Evolutionary conservation across 2,888 invertebrate genomes (phyloP), one percentile per base, ranked within the genome.

Genomic region (Epirrhoe tristata): DNA sequence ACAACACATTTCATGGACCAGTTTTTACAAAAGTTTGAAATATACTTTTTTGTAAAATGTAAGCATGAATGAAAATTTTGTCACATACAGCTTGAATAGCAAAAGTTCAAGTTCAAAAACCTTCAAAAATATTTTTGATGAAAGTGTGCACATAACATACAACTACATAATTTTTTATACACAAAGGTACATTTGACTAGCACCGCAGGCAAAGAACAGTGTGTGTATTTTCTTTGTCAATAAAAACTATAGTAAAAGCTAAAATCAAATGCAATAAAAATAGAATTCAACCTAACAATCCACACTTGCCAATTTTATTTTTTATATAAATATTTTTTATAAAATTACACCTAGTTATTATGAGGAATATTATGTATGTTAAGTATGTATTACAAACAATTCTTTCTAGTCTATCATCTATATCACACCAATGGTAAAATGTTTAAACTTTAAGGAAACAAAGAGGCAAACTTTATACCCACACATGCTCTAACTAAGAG

Each of bases 171-270:
- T 24, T 0, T 0, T 4, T 7, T 7, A 7, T 43, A 12, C 39
- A 16, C 61, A 54, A 46, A 67, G 43, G 43, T 34, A 61, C 54
- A 62, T 31, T 58, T 84, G 84, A 85, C 84, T 85, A 85, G 85
- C 84, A 84, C 82, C 81, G 77, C 70, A 76, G 80, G 80, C 77
- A 82, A 80, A 75, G 53, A 73, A 72, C 61, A 52, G 52, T 63
- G 67, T 66, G 56, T 58, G 57, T 64, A 50, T 60, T 50, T 17
- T 46, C 1, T 55, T 55, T 52, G 56, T 62, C 50, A 67, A 51
- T 72, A 69, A 63, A 64, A 36, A 58, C 65, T 65, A 69, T 64
- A 58, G 58, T 70, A 67, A 71, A 74, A 67, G 66, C 68, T 66
- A 65, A 72, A 67, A 70, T 59, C 58, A 73, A 75, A 74, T 74